Evolutionary conservation across 2,797 vertebrate species (phyloP).

Genomic region (Trematomus bernacchii): DNA sequence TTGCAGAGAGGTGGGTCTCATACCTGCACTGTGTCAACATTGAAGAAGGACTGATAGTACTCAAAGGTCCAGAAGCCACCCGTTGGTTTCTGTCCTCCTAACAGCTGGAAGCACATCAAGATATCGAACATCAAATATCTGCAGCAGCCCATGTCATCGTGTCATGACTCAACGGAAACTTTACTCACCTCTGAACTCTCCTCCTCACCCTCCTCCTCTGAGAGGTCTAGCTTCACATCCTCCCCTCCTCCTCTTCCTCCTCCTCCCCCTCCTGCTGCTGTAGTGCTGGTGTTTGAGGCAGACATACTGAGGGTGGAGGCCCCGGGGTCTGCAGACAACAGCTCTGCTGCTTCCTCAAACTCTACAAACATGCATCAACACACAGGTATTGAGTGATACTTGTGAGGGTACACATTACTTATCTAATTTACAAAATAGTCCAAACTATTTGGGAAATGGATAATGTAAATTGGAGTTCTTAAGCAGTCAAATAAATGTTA

Average conservation of each 20-base stretch:
- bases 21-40: constrained; percentile 92
- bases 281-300: constrained; percentile 40
- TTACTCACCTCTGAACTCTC: constrained; percentile 85
- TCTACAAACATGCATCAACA: constrained; percentile 73
- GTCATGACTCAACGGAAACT: background rate
- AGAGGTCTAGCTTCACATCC: constrained; percentile 82
- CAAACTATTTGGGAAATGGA: too few species aligned
- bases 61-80: constrained; percentile 91
- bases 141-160: too few species aligned
- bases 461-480: too few species aligned
- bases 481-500: too few species aligned
- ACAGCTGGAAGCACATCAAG: constrained; percentile 74
- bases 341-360: constrained; percentile 88
- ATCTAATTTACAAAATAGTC: background rate
- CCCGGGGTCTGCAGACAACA: constrained; percentile 83
- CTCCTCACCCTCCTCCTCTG: constrained; percentile 80
- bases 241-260: constrained; percentile 40
- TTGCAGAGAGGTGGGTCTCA: background rate
- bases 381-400: background rate
- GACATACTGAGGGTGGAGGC: constrained; percentile 81
- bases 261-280: constrained; percentile 56
- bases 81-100: constrained; percentile 82
- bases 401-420: background rate
- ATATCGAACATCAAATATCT: background rate
- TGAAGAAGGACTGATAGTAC: constrained; percentile 92